Conservation (phyloP, 92 coral and sea anemone genomes). For the Metridium senile region DNA sequence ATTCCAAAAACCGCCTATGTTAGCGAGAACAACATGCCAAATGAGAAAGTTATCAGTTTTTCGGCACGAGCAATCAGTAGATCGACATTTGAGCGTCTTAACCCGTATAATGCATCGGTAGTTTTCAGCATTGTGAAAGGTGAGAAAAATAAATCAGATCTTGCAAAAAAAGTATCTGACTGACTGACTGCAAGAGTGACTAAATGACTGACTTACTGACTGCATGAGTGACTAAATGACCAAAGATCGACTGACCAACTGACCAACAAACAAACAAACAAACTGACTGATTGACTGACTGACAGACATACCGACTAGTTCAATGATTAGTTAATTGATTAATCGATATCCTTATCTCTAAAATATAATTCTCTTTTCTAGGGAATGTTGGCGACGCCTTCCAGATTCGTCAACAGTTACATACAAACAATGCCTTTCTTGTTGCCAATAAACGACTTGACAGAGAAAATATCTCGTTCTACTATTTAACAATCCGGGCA, state of each 20-base stretch:
- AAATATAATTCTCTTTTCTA: no score
- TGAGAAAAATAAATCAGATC: no score
- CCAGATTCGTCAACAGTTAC: conserved; percentile 43
- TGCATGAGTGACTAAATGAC: no score
- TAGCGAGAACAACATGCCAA: conserved; percentile 56
- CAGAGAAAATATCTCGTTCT: conserved; percentile 58
- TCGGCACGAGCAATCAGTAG: conserved; percentile 59
- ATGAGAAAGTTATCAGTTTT: conserved; percentile 49
- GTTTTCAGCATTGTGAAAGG: conserved; percentile 20
- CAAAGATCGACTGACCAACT: no score
- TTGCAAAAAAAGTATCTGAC: no score
- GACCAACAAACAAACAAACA: no score
- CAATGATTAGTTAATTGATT: no score
- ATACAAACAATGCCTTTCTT: conserved; percentile 59
- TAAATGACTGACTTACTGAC: no score
- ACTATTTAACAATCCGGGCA: conserved; percentile 67
- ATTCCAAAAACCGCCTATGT: conserved; percentile 40
- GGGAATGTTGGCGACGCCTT: conserved; percentile 70
- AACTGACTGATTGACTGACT: no score
- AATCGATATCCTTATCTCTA: no score
- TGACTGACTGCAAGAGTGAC: no score
- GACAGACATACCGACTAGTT: no score
- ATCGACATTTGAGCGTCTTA: conserved; percentile 15
- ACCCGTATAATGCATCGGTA: conserved; percentile 19
- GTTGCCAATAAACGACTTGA: conserved; percentile 62